Conservation (phyloP, 2,888 invertebrate species). For the Panopea generosa region DNA sequence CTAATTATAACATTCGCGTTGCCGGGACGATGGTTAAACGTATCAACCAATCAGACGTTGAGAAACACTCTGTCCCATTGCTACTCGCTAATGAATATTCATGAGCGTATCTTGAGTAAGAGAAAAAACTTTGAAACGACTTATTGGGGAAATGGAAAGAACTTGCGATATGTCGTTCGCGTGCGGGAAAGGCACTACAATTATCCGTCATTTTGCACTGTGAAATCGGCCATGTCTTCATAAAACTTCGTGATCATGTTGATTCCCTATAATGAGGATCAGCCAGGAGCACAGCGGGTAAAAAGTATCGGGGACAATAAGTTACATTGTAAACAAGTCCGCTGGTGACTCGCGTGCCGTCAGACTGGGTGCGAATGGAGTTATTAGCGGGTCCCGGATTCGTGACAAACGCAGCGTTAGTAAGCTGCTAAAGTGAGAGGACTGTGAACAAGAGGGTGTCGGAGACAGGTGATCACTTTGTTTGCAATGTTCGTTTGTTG, state of each 20-base stretch:
- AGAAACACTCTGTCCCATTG: conserved; percentile 65
- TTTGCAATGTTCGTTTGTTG: neutral
- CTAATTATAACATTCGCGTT: conserved; percentile 48
- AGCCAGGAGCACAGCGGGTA: conserved; percentile 1
- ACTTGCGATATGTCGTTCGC: conserved; percentile 4
- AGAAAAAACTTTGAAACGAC: conserved; percentile 15
- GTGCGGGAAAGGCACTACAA: conserved; percentile 11
- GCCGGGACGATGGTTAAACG: conserved; percentile 62
- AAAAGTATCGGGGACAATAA: neutral
- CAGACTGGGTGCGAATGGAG: conserved; percentile 6
- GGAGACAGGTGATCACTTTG: neutral
- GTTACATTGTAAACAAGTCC: neutral
- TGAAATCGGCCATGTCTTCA: conserved; percentile 29
- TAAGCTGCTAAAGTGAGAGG: neutral
- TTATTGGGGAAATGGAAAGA: neutral
- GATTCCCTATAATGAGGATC: conserved; percentile 34
- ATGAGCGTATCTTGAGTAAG: conserved; percentile 21
- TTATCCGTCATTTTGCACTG: conserved; percentile 40
- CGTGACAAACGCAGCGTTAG: conserved; percentile 6
- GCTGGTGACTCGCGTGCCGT: conserved; percentile 8
- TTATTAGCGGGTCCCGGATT: conserved; percentile 10
- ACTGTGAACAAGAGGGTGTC: neutral
- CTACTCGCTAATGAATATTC: conserved; percentile 56
- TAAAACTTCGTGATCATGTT: conserved; percentile 26
- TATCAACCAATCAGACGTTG: conserved; percentile 63